Evolutionary conservation across 2,113 vertebrate genomes (phyloP).

Genomic region (Cavia aperea): DNA sequence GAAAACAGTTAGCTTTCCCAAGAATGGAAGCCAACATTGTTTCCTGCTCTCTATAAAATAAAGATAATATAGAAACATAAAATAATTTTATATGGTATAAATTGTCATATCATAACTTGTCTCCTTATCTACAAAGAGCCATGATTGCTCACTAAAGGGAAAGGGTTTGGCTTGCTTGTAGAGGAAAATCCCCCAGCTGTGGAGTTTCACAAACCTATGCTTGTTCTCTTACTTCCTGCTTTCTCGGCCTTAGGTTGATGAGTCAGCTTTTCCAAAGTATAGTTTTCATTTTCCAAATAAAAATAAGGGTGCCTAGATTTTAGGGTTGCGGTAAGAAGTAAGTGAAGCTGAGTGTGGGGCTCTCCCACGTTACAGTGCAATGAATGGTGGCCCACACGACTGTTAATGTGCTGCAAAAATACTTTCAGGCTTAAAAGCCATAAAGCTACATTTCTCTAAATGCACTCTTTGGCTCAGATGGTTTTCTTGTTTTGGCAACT

Average conservation of each 20-base stretch:
- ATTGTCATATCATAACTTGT: background rate
- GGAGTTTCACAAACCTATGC: background rate
- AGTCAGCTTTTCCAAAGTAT: conserved; percentile 29
- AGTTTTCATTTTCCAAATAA: conserved; percentile 10
- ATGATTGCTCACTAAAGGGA: background rate
- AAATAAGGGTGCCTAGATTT: background rate
- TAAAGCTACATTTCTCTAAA: conserved; percentile 20
- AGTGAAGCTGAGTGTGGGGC: background rate
- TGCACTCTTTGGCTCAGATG: background rate
- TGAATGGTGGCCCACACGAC: background rate
- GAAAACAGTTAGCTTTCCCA: background rate
- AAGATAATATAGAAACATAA: background rate
- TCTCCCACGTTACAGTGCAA: background rate
- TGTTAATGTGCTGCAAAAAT: background rate
- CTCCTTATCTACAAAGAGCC: background rate
- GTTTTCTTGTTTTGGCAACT: background rate
- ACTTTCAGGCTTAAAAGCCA: background rate
- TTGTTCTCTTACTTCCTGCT: conserved; percentile 13
- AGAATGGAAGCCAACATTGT: background rate
- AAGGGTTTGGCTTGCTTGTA: background rate
- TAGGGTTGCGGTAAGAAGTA: background rate
- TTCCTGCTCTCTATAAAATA: background rate
- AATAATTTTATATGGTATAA: background rate
- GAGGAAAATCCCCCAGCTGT: background rate
- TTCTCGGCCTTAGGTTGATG: background rate